Conservation (phyloP, 2,113 vertebrate species). For the Limnothrissa miodon region DNA sequence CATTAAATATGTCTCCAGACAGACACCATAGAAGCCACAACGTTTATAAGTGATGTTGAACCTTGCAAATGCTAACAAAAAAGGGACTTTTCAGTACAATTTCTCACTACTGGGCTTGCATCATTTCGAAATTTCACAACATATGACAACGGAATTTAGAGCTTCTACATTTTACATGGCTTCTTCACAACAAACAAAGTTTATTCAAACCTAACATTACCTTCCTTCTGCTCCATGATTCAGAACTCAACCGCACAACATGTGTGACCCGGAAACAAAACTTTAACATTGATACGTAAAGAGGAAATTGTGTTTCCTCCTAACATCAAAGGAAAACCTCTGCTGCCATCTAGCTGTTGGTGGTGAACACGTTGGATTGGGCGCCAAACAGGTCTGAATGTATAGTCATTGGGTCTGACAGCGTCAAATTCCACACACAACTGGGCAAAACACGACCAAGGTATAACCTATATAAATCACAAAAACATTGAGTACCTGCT, state of each 20-base stretch:
- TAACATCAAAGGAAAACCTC: not conserved
- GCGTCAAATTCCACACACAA: too few species aligned
- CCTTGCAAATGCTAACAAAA: constrained; percentile 25
- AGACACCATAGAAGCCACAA: not conserved
- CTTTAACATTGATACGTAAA: not conserved
- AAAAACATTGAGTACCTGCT: too few species aligned
- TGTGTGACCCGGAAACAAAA: not conserved
- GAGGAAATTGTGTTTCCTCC: not conserved
- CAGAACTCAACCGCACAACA: not conserved
- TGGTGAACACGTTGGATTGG: too few species aligned
- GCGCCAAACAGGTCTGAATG: too few species aligned
- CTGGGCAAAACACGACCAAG: too few species aligned
- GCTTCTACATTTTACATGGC: too few species aligned
- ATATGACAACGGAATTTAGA: too few species aligned
- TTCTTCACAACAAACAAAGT: not conserved
- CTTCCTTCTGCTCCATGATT: constrained; percentile 11
- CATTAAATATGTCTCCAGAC: not conserved
- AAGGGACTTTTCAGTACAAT: not conserved
- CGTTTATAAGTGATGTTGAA: not conserved
- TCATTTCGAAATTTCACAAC: not conserved
- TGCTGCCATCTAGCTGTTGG: constrained; percentile 9
- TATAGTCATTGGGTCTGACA: too few species aligned
- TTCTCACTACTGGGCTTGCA: not conserved
- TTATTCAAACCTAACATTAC: not conserved
- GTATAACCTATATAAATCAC: too few species aligned